These are phyloP conservation scores for Tribolium madens DNA, from an alignment of 1,140 invertebrate species.

Conservation along the genomic window DNA sequence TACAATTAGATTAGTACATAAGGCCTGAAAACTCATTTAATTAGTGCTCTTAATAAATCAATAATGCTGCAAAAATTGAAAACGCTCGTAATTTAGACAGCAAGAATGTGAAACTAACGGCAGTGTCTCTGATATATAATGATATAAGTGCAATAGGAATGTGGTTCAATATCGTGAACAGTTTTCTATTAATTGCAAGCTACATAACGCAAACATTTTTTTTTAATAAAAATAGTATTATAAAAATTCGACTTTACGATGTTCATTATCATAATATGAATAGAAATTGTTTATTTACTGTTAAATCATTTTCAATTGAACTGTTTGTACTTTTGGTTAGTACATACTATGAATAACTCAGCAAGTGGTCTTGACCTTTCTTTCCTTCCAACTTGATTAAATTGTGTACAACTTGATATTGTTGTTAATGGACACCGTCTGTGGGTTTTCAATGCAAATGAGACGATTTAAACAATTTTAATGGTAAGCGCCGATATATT, in stretches of 20 bases:
- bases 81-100: background rate
- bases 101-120: slow-evolving; percentile 25
- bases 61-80: background rate
- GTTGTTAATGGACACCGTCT: background rate
- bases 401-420: slow-evolving; percentile 11
- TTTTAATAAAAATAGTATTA: slow-evolving; percentile 5
- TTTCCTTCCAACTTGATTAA: slow-evolving; percentile 11
- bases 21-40: too few species aligned
- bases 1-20: too few species aligned
- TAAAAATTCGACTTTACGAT: background rate
- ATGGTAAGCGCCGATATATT: background rate
- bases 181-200: slow-evolving; percentile 1
- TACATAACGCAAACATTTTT: background rate
- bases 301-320: background rate
- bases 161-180: background rate
- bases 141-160: slow-evolving; percentile 6
- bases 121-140: background rate
- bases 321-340: background rate
- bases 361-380: slow-evolving; percentile 6
- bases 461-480: slow-evolving; percentile 7
- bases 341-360: background rate
- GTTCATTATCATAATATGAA: background rate
- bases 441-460: background rate
- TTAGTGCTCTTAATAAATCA: too few species aligned
- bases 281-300: slow-evolving; percentile 15